These are phyloP conservation scores for Poeciliopsis infans DNA, from an alignment of 2,797 vertebrate species.

Conservation along the genomic window DNA sequence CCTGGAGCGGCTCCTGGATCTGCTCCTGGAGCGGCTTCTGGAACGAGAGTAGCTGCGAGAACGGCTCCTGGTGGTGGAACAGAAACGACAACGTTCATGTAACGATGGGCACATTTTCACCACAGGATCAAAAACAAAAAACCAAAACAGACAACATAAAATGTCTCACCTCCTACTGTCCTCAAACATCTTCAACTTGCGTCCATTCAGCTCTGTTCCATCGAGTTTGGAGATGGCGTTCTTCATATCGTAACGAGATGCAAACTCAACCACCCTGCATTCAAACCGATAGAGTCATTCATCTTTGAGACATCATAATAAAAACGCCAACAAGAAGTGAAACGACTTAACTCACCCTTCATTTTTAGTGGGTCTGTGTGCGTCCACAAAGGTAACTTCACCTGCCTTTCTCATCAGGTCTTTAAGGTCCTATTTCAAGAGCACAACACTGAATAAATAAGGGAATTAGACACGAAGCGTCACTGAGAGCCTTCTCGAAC, in stretches of 20 bases:
- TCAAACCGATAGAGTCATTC: neutral
- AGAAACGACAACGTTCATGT: neutral
- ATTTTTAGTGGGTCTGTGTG: slow-evolving; percentile 92
- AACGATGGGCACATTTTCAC: neutral
- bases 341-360: slow-evolving; percentile 82
- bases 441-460: slow-evolving; percentile 64
- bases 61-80: slow-evolving; percentile 83
- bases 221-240: slow-evolving; percentile 91
- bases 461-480: slow-evolving; percentile 6
- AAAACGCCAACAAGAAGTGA: rapidly evolving
- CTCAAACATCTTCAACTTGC: slow-evolving; percentile 91
- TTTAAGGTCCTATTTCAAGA: slow-evolving; percentile 90
- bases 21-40: slow-evolving; percentile 82
- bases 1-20: slow-evolving; percentile 78
- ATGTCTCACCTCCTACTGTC: slow-evolving; percentile 86
- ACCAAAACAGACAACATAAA: neutral
- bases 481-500: slow-evolving; percentile 62
- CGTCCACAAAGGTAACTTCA: slow-evolving; percentile 95
- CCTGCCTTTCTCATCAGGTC: slow-evolving; percentile 96
- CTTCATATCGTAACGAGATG: slow-evolving; percentile 92
- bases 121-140: neutral
- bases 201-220: slow-evolving; percentile 91
- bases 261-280: slow-evolving; percentile 92
- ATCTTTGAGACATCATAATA: neutral
- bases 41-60: slow-evolving; percentile 78